These are phyloP conservation scores for Pelusios castaneus DNA, from an alignment of 2,113 vertebrate species.

Conservation along the genomic window DNA sequence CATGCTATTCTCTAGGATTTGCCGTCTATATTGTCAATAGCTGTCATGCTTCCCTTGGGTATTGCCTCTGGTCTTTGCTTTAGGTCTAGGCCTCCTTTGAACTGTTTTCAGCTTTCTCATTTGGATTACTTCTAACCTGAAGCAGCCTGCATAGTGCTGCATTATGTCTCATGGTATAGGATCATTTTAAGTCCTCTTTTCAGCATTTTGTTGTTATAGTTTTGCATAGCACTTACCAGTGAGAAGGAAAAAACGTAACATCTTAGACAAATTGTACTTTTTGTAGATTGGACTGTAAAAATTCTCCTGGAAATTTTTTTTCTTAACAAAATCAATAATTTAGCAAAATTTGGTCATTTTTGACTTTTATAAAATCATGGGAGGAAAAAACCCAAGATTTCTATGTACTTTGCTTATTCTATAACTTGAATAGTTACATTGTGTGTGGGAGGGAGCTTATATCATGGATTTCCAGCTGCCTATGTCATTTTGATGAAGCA, in stretches of 20 bases:
- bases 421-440: not conserved
- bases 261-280: not conserved
- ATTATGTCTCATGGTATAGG: not conserved
- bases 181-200: not conserved
- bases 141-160: not conserved
- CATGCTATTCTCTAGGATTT: not conserved
- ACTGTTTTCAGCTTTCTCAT: not conserved
- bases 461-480: not conserved
- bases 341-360: not conserved
- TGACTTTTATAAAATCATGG: not conserved
- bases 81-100: too few species aligned
- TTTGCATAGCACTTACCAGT: not conserved
- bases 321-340: not conserved
- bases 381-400: not conserved
- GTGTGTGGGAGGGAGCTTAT: not conserved
- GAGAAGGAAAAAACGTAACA: not conserved
- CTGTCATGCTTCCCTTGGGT: not conserved
- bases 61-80: not conserved
- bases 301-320: not conserved
- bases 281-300: not conserved
- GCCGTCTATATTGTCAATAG: too few species aligned
- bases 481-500: not conserved
- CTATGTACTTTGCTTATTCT: not conserved
- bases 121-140: not conserved
- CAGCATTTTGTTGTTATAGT: not conserved